A percentile compares a stretch with the other conserved stretches of the same genome.
Conservation (phyloP, 2,888 invertebrate genomes). For the Scaeva pyrastri region DNA sequence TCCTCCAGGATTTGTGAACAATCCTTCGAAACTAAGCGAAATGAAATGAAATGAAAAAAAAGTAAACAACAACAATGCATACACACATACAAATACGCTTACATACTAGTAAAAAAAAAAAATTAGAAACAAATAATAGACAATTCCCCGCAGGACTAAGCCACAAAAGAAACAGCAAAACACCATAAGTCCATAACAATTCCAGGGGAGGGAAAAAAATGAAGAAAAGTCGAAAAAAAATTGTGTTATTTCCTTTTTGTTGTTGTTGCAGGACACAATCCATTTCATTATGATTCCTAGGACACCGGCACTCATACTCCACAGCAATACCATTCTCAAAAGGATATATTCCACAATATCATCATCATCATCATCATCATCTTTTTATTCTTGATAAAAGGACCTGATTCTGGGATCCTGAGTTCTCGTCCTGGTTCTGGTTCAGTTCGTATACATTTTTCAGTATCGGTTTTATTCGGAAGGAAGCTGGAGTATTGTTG, state of each 20-base stretch:
- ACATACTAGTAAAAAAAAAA: conserved; percentile 15
- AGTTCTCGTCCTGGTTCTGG: not conserved
- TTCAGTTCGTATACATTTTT: not conserved
- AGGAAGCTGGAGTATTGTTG: not conserved
- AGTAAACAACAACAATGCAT: not conserved
- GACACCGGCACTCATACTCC: not conserved
- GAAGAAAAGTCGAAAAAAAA: conserved; percentile 9
- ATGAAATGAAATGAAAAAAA: too few relatives aligned
- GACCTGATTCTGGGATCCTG: too few relatives aligned
- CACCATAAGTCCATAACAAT: conserved; percentile 29
- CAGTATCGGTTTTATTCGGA: not conserved
- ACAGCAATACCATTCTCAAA: conserved; percentile 21
- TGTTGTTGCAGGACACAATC: conserved; percentile 55
- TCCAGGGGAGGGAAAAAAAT: not conserved
- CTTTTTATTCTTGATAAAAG: conserved; percentile 25
- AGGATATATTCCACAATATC: conserved; percentile 62
- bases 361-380: conserved; percentile 53
- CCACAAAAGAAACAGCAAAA: conserved; percentile 18
- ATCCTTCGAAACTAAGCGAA: conserved; percentile 24
- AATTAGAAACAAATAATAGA: conserved; percentile 41
- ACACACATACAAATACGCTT: not conserved
- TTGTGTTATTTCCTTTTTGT: conserved; percentile 2
- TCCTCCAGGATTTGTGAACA: conserved; percentile 28
- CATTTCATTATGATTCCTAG: conserved; percentile 59
- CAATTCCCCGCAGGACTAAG: conserved; percentile 31